A percentile compares a stretch with the other conserved stretches of the same genome.
Evolutionary conservation across 2,797 vertebrate species (phyloP).

Genomic region (Enteromius paludinosus): DNA sequence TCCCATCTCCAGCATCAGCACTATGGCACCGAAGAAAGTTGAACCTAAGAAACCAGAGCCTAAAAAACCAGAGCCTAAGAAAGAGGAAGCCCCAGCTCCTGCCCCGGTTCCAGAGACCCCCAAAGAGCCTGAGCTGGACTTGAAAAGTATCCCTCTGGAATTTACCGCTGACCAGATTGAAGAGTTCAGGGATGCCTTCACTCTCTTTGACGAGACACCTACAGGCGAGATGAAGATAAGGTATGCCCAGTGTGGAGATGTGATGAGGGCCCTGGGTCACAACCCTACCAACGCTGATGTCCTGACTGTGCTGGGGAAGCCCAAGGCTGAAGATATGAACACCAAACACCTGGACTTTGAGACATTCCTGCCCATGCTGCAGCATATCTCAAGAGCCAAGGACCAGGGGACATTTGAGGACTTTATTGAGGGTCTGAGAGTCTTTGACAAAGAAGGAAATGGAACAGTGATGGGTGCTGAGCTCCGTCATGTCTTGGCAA

Average conservation of each 20-base stretch:
- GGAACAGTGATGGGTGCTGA: slow-evolving; percentile 97
- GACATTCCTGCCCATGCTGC: slow-evolving; percentile 93
- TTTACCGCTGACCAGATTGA: slow-evolving; percentile 77
- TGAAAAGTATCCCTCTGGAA: slow-evolving; percentile 84
- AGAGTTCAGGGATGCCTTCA: slow-evolving; percentile 94
- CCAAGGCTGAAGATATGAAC: slow-evolving; percentile 90
- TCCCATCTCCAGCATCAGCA: slow-evolving; percentile 10
- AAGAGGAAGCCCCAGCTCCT: slow-evolving; percentile 67
- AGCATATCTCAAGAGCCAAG: slow-evolving; percentile 91
- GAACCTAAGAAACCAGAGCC: slow-evolving; percentile 78
- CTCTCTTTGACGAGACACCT: slow-evolving; percentile 89
- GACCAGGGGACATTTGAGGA: slow-evolving; percentile 94
- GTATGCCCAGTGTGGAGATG: slow-evolving; percentile 89
- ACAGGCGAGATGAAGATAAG: slow-evolving; percentile 91
- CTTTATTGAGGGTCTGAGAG: slow-evolving; percentile 93
- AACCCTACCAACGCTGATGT: slow-evolving; percentile 95
- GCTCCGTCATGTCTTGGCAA: slow-evolving; percentile 92
- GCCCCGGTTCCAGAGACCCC: slow-evolving; percentile 68
- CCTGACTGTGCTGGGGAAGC: slow-evolving; percentile 89
- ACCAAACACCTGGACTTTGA: slow-evolving; percentile 90
- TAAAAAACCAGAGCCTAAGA: slow-evolving; percentile 73
- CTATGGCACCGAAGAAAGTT: slow-evolving; percentile 81
- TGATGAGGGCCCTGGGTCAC: slow-evolving; percentile 91
- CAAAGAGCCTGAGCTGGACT: slow-evolving; percentile 83
- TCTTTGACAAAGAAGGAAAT: slow-evolving; percentile 96